Evolutionary conservation across 1,140 invertebrate genomes (phyloP).

Genomic region (Zophobas morio): DNA sequence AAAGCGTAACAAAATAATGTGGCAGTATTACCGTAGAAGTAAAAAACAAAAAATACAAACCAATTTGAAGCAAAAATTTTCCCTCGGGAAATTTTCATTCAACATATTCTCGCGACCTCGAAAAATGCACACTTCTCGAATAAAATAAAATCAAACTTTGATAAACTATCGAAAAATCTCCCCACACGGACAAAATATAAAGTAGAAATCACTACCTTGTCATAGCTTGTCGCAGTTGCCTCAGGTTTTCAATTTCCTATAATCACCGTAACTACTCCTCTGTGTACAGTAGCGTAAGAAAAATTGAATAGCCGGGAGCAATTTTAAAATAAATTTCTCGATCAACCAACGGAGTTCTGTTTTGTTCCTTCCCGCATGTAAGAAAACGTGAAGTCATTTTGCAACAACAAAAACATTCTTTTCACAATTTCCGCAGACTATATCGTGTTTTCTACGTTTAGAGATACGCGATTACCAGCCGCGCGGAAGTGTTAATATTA

Average conservation of each 20-base stretch:
- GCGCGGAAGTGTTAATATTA: background rate
- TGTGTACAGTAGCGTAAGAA: slow-evolving; percentile 41
- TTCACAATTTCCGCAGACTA: background rate
- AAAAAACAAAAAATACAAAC: too few species aligned
- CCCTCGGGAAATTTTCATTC: too few species aligned
- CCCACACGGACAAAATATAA: background rate
- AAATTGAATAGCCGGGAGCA: slow-evolving; percentile 34
- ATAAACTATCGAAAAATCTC: background rate
- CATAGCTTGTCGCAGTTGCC: slow-evolving; percentile 18
- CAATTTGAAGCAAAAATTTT: too few species aligned
- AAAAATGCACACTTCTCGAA: too few species aligned
- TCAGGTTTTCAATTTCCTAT: slow-evolving; percentile 41
- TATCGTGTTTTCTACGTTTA: background rate
- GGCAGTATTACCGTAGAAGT: too few species aligned
- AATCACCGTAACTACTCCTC: slow-evolving; percentile 39
- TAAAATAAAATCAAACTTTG: too few species aligned
- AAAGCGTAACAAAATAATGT: too few species aligned
- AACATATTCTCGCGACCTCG: too few species aligned
- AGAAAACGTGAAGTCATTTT: background rate
- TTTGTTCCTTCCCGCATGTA: slow-evolving; percentile 4
- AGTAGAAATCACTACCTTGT: slow-evolving; percentile 13
- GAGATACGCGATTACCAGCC: background rate
- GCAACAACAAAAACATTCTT: background rate
- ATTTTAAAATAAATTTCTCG: slow-evolving; percentile 1
- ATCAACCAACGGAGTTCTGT: background rate